phyloP scores from a whole-genome alignment of 2,888 invertebrate genomes.

The Electrophaes corylata region DNA sequence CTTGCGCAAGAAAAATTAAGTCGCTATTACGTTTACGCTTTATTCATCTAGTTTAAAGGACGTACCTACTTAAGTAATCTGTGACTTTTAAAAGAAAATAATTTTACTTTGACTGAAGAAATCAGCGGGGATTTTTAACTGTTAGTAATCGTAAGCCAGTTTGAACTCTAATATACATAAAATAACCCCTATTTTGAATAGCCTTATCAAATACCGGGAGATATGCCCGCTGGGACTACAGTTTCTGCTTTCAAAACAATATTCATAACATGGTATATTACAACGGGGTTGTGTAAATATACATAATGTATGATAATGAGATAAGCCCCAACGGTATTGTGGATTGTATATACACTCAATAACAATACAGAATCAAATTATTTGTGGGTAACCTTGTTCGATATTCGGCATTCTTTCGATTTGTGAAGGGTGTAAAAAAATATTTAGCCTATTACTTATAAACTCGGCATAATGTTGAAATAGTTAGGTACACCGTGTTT shows the following conservation, averaged over 20 bases:
- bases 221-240: slow-evolving; percentile 12
- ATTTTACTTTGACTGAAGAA: too few species aligned
- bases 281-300: slow-evolving; percentile 27
- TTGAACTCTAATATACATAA: neutral
- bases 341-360: slow-evolving; percentile 24
- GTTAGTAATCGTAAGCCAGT: neutral
- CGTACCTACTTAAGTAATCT: too few species aligned
- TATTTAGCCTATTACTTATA: too few species aligned
- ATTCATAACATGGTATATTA: slow-evolving; percentile 17
- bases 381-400: slow-evolving; percentile 23
- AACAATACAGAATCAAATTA: slow-evolving; percentile 23
- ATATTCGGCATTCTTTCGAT: slow-evolving; percentile 18
- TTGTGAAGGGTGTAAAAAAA: neutral
- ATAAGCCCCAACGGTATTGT: slow-evolving; percentile 5
- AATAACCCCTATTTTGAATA: neutral
- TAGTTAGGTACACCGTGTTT: too few species aligned
- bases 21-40: too few species aligned
- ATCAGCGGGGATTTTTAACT: too few species aligned
- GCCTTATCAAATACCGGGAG: slow-evolving; percentile 4
- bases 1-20: too few species aligned
- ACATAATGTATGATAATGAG: slow-evolving; percentile 31
- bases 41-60: too few species aligned
- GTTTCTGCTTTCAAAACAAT: slow-evolving; percentile 11
- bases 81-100: too few species aligned
- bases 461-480: too few species aligned